Evolutionary conservation across 1,140 invertebrate species (phyloP).

Genomic region (Lepidurus arcticus): DNA sequence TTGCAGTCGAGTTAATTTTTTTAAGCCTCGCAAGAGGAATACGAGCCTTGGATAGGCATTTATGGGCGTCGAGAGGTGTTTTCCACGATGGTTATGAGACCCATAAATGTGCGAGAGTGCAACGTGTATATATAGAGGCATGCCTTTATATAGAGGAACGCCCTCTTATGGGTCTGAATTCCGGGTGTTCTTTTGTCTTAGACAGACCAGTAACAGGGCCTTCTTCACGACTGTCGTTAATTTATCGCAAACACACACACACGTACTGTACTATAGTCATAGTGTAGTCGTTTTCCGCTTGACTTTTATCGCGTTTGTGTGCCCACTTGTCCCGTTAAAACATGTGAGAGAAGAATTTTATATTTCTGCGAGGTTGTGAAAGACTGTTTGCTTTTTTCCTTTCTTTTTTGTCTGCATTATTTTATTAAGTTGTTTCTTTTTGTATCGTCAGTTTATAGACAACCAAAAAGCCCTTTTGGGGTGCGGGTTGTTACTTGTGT

Average conservation of each 20-base stretch:
- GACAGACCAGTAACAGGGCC: neutral
- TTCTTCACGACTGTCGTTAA: neutral
- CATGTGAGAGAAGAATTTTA: neutral
- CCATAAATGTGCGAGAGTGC: neutral
- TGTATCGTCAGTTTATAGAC: neutral
- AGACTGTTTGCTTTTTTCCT: neutral
- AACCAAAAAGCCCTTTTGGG: neutral
- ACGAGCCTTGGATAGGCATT: neutral
- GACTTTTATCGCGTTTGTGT: neutral
- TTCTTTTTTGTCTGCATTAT: neutral
- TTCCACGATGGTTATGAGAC: neutral
- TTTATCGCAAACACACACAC: too few relatives aligned
- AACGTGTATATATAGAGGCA: neutral
- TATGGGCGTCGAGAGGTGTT: neutral
- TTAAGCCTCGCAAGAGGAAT: neutral
- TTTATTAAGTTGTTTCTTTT: neutral
- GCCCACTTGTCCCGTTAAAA: neutral
- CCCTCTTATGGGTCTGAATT: neutral
- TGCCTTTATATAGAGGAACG: neutral
- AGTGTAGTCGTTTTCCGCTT: neutral
- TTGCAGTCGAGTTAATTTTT: conserved; percentile 7
- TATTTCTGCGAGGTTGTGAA: conserved; percentile 3
- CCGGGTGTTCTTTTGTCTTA: neutral
- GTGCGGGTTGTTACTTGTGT: neutral
- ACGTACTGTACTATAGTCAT: too few relatives aligned